Base-by-base conservation (phyloP, 1,140 invertebrate genomes). In the Tribolium castaneum region DNA sequence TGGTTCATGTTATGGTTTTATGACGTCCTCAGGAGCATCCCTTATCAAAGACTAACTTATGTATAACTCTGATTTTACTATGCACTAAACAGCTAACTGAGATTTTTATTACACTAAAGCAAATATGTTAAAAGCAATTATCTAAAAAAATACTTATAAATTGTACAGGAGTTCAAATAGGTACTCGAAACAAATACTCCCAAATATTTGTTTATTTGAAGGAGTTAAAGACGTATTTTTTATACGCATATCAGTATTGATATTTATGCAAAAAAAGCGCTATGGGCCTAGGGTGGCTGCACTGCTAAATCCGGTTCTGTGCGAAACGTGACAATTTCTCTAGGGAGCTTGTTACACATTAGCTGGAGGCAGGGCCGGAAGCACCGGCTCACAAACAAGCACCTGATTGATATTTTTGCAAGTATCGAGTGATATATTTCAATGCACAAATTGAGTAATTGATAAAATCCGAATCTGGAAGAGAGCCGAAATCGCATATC, bases 291-390 rank as follows among this genome's bases (percentile, higher is more conserved):
- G n/a, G n/a, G n/a, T n/a, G n/a, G n/a, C n/a, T n/a, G n/a, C n/a
- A n/a, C n/a, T 19, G 16, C 16, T 19, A 19, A 19, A 19, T 30
- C 25, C 25, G 25, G 25, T 30, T 3, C 25, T 30, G 49, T 73
- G 22, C 49, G 9, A 19, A 73, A 73, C 71, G 71, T 73, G 71
- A 73, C 71, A 66, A 35, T 73, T 12, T 72, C 70, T 73, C 71
- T 35, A 19, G 71, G 71, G 71, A 73, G 49, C 49, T 25, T 51
- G 71, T 73, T 73, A 73, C 19, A 73, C 30, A 22, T 34, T 73
- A 54, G 49, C 49, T 54, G 49, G 13, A 73, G 30, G 71, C 71
- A 12, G 9, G 6, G 49, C 71, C 71, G 49, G 50, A 25, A 73
- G 71, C 71, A 7, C 34, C 16, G 39, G 13, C 19, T 50, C 14